Base-by-base conservation (phyloP, 2,797 vertebrate species). In the Anas bernieri region DNA sequence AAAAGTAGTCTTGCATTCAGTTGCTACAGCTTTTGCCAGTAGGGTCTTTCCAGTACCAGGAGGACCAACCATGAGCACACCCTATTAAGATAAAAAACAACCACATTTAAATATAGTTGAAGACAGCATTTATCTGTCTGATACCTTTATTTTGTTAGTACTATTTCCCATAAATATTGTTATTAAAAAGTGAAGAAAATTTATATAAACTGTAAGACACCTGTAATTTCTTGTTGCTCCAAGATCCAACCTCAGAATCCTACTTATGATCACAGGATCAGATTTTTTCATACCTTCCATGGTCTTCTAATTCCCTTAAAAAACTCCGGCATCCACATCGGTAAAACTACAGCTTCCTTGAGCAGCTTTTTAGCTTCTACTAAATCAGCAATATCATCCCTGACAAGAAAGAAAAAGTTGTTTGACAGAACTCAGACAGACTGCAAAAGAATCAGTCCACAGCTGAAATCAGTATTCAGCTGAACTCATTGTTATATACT, bases 301-400 rank as follows among this genome's bases (percentile, higher is more conserved):
- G 99, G 99, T 95, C 99, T 98, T 77, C 99, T 97, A 95, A 99
- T 99, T 97, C 99, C 99, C 97, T 99, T 99, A 97, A 99, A 99
- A 97, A 99, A 99, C 39, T 99, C 99, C 4, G 99, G 99, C 99
- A 99, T 99, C 99, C 99, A 99, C 99, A 99, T 99, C 0, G 99
- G 99, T 96, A 99, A 96, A 83, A 99, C 99, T 17, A 99, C 99
- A 1, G 99, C 99, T 97, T 99, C 99, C 92, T 99, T 99, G 86
- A 99, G 98, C 69, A 99, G 98, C 93, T 99, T 99, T 97, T 99
- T 99, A 52, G 99, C 99, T 72, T 99, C 99, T 96, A 98, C 98
- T 96, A 99, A 97, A 93, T 99, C 99, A 93, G 99, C 99, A 52
- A 99, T 99, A 95, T 99, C 98, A 88, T 99, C 98, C 99, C 99